Base-by-base conservation (phyloP, 2,113 vertebrate genomes). In the Syngnathus floridae region DNA sequence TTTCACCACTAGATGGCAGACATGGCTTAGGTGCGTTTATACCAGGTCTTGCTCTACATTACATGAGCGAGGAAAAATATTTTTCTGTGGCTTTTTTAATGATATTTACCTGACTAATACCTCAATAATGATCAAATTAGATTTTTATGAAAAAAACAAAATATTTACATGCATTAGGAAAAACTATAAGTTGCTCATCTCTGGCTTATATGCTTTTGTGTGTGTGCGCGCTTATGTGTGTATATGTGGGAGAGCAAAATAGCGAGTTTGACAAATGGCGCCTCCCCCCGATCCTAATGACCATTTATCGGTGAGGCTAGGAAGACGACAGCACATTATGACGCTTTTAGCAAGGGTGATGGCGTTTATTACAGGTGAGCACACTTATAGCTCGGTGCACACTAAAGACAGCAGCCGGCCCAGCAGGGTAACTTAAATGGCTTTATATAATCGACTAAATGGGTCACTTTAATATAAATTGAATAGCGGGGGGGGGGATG, bases 341-440 rank as follows among this genome's bases (percentile, higher is more conserved):
- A 62, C 3, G 49, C 80, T 87, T 82, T 87, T 74, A 76, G 77
- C 62, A 67, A 0, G 62, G 58, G 51, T 48, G 76, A 70, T 35
- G 11, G 65, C 46, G 64, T 83, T 78, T 70, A 76, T 75, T 75
- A 78, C 71, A 82, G 84, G 72, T 70, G 74, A 73, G 49, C 76
- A 70, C 71, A 66, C 70, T 80, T 55, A 58, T 57, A 71, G 76
- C 74, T 67, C 48, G 0, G 43, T 35, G 61, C 64, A 64, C 62
- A 41, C 79, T 79, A 66, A 76, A 84, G 67, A 74, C 60, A 56
- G 49, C 2, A 7, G 12, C 60, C 46, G 57, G 71, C 63, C 58
- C 45, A 63, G 59, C 63, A 46, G 70, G n/a, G 52, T 26, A 65
- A 56, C 63, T 52, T 66, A 64, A 75, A 66, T 62, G 64, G 65